Evolutionary conservation across 2,113 vertebrate genomes (phyloP), one percentile per base, ranked within the genome.

Genomic region (Acanthisitta chloris): DNA sequence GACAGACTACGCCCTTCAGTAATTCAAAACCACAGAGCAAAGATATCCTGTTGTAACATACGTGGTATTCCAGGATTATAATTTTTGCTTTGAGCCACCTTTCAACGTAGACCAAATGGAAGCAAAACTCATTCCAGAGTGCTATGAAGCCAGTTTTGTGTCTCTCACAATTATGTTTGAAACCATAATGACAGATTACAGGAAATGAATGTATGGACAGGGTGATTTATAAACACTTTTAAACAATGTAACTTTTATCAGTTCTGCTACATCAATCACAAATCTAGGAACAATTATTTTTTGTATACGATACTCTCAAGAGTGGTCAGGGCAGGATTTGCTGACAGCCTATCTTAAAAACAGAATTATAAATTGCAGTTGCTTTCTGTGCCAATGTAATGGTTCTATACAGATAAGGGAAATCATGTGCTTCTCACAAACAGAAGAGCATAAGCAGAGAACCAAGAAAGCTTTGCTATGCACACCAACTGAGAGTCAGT

Each of bases 211-310:
- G 4, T 57, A 96, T 51, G 71, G 96, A 95, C 96, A 96, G 93
- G 54, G 93, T 95, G 96, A 97, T 95, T 96, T 97, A 96, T 94
- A 97, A 97, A 97, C 82, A 91, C 73, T 73, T 92, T 92, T 33
- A 95, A 97, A 97, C 97, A 97, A 97, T 94, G 88, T 89, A 96
- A 94, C 92, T 97, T 95, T 94, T 97, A 97, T 97, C 97, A 96
- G 86, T 95, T 92, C 92, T 89, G 73, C 87, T 95, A 85, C 92
- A 97, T 97, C 95, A 97, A 97, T 97, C 97, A 96, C 86, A 71
- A 79, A 95, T 77, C 77, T 57, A 95, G 48, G 93, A 96, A 96
- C 92, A 95, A 95, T 89, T 96, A 90, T 96, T 96, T 96, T 91
- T 96, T 97, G 89, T 86, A 95, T 90, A 77, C 7, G 45, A 96